Percentiles rank a stretch among this genome's conserved stretches.
These are phyloP conservation scores for Notodonta ziczac DNA, from an alignment of 2,888 invertebrate species.

Conservation along the genomic window DNA sequence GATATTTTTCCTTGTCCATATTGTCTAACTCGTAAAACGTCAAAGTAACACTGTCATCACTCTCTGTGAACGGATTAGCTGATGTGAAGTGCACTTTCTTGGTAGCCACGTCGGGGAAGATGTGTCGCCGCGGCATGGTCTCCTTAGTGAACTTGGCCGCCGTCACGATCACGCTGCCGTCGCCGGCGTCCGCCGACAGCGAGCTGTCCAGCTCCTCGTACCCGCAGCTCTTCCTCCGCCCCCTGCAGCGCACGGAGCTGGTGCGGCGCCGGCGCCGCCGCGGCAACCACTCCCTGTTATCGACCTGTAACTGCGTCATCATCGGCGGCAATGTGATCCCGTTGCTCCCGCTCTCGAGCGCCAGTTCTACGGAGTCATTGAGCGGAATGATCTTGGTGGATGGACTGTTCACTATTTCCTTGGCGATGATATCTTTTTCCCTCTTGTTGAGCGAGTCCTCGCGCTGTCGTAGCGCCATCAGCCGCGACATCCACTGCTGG, in stretches of 20 bases:
- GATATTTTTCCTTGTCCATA: conserved; percentile 55
- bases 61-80: conserved; percentile 75
- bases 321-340: conserved; percentile 76
- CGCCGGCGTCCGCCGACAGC: conserved; percentile 84
- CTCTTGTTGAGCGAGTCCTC: conserved; percentile 80
- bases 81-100: conserved; percentile 80
- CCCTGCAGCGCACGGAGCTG: conserved; percentile 54
- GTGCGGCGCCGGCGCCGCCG: conserved; percentile 60
- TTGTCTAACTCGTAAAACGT: conserved; percentile 78
- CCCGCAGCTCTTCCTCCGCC: conserved; percentile 64
- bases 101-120: conserved; percentile 67
- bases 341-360: conserved; percentile 51
- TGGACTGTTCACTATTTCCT: conserved; percentile 75
- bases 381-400: conserved; percentile 57
- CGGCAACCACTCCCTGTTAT: conserved; percentile 45
- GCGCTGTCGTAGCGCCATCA: conserved; percentile 77
- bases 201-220: conserved; percentile 86
- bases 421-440: conserved; percentile 75
- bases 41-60: conserved; percentile 79
- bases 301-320: conserved; percentile 47
- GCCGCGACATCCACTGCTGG: conserved; percentile 84
- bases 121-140: conserved; percentile 74
- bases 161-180: conserved; percentile 81
- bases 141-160: conserved; percentile 77
- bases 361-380: conserved; percentile 43